Conservation (phyloP, 2,888 invertebrate genomes). For the Rhorus exstirpatorius region DNA sequence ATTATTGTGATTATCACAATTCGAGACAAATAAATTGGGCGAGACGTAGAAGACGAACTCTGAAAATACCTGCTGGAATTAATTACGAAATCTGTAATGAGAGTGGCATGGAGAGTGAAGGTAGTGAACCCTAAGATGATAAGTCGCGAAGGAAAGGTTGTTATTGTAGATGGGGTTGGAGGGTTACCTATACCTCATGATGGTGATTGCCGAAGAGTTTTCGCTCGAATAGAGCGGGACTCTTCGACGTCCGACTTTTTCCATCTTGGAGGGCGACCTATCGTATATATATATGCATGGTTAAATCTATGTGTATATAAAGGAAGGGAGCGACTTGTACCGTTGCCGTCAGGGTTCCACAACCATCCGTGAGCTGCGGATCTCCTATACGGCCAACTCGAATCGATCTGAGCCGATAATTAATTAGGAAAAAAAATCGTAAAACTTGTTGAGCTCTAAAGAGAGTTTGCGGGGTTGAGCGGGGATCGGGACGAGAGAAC, state of each 20-base stretch:
- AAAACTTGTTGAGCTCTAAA: conserved; percentile 81
- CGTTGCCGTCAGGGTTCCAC: conserved; percentile 57
- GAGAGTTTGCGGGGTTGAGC: conserved; percentile 59
- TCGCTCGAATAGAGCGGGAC: conserved; percentile 66
- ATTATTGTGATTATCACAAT: conserved; percentile 6
- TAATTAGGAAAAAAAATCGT: conserved; percentile 82
- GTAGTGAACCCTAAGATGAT: conserved; percentile 55
- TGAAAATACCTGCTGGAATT: conserved; percentile 54
- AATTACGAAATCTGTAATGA: conserved; percentile 67
- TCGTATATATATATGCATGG: conserved; percentile 10
- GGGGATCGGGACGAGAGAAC: conserved; percentile 29
- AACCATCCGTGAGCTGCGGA: conserved; percentile 28
- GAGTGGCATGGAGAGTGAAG: not conserved
- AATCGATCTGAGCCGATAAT: conserved; percentile 83
- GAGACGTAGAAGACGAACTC: conserved; percentile 9
- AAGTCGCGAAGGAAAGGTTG: conserved; percentile 42
- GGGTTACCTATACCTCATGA: conserved; percentile 15
- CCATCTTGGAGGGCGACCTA: conserved; percentile 32
- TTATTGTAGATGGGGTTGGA: conserved; percentile 26
- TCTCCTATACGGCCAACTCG: conserved; percentile 62
- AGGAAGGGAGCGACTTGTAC: conserved; percentile 41
- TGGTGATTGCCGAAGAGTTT: conserved; percentile 64
- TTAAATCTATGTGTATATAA: conserved; percentile 11
- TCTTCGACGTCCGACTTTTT: conserved; percentile 68
- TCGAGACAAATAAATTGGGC: conserved; percentile 39